Evolutionary conservation across 2,113 vertebrate genomes (phyloP), one percentile per base, ranked within the genome.

Genomic region (Cygnus buccinator): DNA sequence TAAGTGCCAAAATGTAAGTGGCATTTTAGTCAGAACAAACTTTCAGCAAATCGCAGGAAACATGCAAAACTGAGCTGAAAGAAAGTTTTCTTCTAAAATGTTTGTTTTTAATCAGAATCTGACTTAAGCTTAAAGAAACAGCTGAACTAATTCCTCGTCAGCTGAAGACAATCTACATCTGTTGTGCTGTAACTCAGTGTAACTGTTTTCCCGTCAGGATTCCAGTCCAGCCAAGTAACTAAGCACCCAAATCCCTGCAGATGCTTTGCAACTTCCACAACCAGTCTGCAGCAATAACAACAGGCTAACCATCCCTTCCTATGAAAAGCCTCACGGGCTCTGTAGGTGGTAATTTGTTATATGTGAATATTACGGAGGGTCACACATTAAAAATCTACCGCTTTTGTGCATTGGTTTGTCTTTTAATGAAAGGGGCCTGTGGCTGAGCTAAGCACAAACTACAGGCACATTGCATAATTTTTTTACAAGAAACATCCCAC

Each of bases 161-260:
- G 31, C 74, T 91, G 81, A 95, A 92, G 92, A 96, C 77, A 92
- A 89, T 87, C 89, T 93, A 93, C 92, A 96, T 93, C 95, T 94
- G 90, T 91, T 87, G 62, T 81, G 65, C 39, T 77, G 72, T 86
- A 96, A 96, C 71, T 93, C 81, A 93, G 35, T 89, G 80, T 92
- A 95, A 96, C 91, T 78, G 35, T 85, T 95, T 94, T 95, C 78
- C 52, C 8, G 8, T 89, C 61, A 90, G 78, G 84, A 80, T 39
- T 72, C 8, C 5, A 96, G 71, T 23, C 44, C 59, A 75, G 92
- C 54, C 81, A 93, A 90, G 85, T 89, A 93, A 89, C 90, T 92
- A 95, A 87, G 73, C 72, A 87, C 74, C 46, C 73, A 95, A 92
- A 97, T 87, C 92, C 71, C 77, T 72, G 73, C 62, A 95, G 90